Evolutionary conservation across 2,113 vertebrate species (phyloP), one percentile per base, ranked within the genome.

Genomic region (Nymphicus hollandicus): DNA sequence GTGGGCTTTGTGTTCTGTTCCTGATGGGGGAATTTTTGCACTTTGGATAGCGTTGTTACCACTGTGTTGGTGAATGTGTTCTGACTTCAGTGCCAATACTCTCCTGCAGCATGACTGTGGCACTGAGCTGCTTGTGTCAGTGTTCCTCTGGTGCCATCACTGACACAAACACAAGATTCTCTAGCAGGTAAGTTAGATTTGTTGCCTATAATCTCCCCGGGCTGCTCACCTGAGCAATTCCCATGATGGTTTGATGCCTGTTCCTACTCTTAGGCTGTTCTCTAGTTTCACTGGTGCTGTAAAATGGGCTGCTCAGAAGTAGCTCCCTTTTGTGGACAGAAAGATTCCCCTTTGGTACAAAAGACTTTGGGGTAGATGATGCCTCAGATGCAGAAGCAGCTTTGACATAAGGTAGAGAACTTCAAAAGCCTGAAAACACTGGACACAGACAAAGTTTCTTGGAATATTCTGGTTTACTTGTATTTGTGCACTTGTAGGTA

Each of bases 51-150:
- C 16, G 23, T 9, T 23, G 63, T 60, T 35, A 2, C 7, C 31
- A 27, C 17, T 4, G 1, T 2, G 11, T 31, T 72, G 70, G 70
- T 43, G 80, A 14, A 8, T 23, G 56, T 39, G 37, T 58, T 52
- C 39, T 11, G 49, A 6, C 29, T 19, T 53, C 17, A 0, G 6
- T 10, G 23, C 61, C 58, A 61, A 1, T 8, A 24, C 39, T 6
- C 8, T 39, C 60, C 68, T 76, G 18, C 63, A 55, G 35, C 4
- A 1, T 9, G 13, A 4, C 0, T n/a, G 4, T 44, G 6, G 50
- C 4, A 2, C 4, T 12, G 60, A 31, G 60, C 53, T 73, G n/a
- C 65, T 29, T 25, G 11, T 41, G 43, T 35, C 4, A 1, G 46
- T 24, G 64, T 41, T 29, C 29, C 43, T 58, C 46, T n/a, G 47